Conservation (phyloP, 2,888 invertebrate species). For the Cactoblastis cactorum region DNA sequence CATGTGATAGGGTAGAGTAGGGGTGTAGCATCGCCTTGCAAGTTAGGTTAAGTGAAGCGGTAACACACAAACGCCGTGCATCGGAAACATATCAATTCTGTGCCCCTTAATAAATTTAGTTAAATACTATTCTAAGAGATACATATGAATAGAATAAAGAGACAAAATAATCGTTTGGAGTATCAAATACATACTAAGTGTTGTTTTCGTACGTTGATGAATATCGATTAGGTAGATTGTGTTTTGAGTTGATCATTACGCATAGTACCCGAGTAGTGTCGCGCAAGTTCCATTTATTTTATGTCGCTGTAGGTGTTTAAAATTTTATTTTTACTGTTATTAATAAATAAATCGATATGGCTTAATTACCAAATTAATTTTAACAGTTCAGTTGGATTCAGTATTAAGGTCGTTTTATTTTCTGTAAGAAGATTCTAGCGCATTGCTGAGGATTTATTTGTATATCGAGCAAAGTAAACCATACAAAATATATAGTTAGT, state of each 20-base stretch:
- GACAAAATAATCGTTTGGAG: conserved; percentile 72
- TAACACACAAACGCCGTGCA: conserved; percentile 83
- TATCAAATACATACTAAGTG: conserved; percentile 75
- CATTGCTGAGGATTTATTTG: conserved; percentile 67
- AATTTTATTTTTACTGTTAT: conserved; percentile 61
- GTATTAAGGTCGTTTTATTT: conserved; percentile 69
- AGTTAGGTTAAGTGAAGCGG: conserved; percentile 78
- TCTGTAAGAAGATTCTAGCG: conserved; percentile 50
- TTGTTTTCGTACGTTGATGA: conserved; percentile 68
- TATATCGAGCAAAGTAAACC: conserved; percentile 76
- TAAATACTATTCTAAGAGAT: conserved; percentile 76
- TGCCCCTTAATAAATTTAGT: conserved; percentile 84
- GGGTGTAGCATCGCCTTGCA: conserved; percentile 76
- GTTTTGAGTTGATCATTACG: conserved; percentile 46
- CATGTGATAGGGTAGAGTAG: conserved; percentile 74
- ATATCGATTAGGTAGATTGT: conserved; percentile 54
- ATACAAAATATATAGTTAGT: conserved; percentile 76
- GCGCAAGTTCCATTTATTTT: conserved; percentile 58
- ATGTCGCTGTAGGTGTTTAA: conserved; percentile 49
- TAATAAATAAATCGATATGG: conserved; percentile 55
- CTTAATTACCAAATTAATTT: conserved; percentile 75
- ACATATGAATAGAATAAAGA: conserved; percentile 74
- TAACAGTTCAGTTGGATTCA: conserved; percentile 71
- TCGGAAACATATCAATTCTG: conserved; percentile 89
- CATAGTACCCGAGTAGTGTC: conserved; percentile 66